A percentile compares a stretch with the other conserved stretches of the same genome.
Evolutionary conservation across 2,797 vertebrate species (phyloP).

Genomic region (Limnodromus scolopaceus): DNA sequence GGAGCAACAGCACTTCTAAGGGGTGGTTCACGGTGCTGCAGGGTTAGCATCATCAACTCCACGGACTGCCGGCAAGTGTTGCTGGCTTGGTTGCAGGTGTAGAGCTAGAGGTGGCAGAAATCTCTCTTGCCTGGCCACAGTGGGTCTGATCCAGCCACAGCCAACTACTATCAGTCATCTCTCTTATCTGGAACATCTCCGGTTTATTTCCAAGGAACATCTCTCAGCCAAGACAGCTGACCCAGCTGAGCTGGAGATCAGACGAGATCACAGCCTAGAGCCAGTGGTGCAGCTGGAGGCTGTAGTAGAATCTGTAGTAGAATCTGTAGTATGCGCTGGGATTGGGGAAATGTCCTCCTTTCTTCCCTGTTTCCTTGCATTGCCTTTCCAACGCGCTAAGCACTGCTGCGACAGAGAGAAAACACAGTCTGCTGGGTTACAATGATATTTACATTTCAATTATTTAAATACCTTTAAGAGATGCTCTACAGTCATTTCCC

Average conservation of each 20-base stretch:
- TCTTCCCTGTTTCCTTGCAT: background rate
- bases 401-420: background rate
- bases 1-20: background rate
- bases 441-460: background rate
- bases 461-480: background rate
- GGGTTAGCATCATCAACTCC: fast-evolving
- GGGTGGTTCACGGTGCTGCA: fast-evolving
- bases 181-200: background rate
- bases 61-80: background rate
- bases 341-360: background rate
- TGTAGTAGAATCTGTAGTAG: conserved; percentile 29
- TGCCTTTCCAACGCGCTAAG: background rate
- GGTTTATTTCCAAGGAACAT: background rate
- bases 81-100: background rate
- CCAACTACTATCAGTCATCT: background rate
- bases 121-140: background rate
- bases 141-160: background rate
- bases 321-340: background rate
- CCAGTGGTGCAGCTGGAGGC: conserved; percentile 14
- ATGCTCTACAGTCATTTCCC: background rate
- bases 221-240: background rate
- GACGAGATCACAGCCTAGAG: background rate
- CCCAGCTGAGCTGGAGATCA: background rate
- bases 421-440: background rate
- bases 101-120: background rate